Evolutionary conservation across 2,113 vertebrate species (phyloP), one percentile per base, ranked within the genome.

Genomic region (Channa maculata): DNA sequence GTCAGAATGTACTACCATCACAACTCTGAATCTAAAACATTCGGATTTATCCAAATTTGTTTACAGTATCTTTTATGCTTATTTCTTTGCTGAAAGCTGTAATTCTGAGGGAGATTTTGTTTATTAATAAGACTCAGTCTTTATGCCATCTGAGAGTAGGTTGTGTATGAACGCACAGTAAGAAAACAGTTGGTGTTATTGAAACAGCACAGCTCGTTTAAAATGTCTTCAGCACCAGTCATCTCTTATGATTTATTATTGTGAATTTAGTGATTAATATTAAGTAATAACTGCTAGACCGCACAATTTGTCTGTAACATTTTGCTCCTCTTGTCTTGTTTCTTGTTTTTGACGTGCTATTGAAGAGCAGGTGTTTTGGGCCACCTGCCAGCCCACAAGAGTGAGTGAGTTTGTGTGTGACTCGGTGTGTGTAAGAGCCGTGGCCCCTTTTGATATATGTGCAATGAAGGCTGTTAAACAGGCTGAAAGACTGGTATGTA

Each of bases 351-450:
- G 24, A 65, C 74, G 71, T 80, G 86, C 88, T 85, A 86, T 88
- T 92, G 86, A 78, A 73, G 75, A 86, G 87, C 90, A 91, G 90
- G 81, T 92, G 90, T 89, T 88, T 83, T 85, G 83, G 67, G 71
- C 67, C 14, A 36, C 9, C 68, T 76, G 83, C 79, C 85, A 83
- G 77, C 75, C 61, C 54, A 34, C 66, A 72, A 48, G 65, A 37
- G 24, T 24, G 41, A 7, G 41, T 4, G 11, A 38, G 66, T 48
- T 43, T 48, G 33, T 57, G 12, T 68, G 44, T 49, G 54, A 37
- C 24, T 5, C 33, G 13, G 45, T 51, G 45, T 38, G n/a, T 39
- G 43, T n/a, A 6, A 54, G 65, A 66, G 52, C 60, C 46, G 38
- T 49, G 60, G 51, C 13, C 43, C 33, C 61, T 67, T 79, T 71